Conservation (phyloP, 2,888 invertebrate species). For the Oscheius onirici region DNA sequence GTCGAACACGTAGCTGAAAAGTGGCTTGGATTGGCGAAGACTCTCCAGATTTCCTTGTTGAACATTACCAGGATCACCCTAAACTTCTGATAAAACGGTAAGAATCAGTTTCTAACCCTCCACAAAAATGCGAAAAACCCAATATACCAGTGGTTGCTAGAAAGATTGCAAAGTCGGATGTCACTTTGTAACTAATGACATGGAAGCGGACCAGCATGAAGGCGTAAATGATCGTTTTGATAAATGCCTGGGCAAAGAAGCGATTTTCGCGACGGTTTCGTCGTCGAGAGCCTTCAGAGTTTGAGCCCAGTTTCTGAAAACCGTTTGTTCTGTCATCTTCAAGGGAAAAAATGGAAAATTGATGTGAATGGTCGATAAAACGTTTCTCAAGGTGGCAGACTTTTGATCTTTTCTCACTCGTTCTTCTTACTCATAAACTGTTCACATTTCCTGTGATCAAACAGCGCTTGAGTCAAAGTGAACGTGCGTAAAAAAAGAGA, state of each 20-base stretch:
- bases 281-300: background rate
- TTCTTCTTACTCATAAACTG: too few species aligned
- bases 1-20: slow-evolving; percentile 10
- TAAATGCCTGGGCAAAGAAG: slow-evolving; percentile 22
- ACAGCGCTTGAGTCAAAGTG: too few species aligned
- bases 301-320: slow-evolving; percentile 1
- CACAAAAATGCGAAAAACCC: slow-evolving; percentile 28
- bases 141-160: slow-evolving; percentile 14
- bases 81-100: too few species aligned
- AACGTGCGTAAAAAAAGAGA: too few species aligned
- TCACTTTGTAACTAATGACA: slow-evolving; percentile 7
- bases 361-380: too few species aligned
- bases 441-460: too few species aligned
- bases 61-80: slow-evolving; percentile 15
- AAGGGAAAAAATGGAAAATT: too few species aligned
- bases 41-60: slow-evolving; percentile 18
- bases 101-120: slow-evolving; percentile 18
- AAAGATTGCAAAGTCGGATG: slow-evolving; percentile 2
- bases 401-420: too few species aligned
- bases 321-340: too few species aligned
- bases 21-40: background rate
- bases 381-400: too few species aligned
- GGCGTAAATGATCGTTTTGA: slow-evolving; percentile 9
- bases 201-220: slow-evolving; percentile 27
- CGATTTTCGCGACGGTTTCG: slow-evolving; percentile 17